Percentiles rank a stretch among this genome's conserved stretches.
These are phyloP conservation scores for Dryococelus australis DNA, from an alignment of 2,888 invertebrate species.

Conservation along the genomic window DNA sequence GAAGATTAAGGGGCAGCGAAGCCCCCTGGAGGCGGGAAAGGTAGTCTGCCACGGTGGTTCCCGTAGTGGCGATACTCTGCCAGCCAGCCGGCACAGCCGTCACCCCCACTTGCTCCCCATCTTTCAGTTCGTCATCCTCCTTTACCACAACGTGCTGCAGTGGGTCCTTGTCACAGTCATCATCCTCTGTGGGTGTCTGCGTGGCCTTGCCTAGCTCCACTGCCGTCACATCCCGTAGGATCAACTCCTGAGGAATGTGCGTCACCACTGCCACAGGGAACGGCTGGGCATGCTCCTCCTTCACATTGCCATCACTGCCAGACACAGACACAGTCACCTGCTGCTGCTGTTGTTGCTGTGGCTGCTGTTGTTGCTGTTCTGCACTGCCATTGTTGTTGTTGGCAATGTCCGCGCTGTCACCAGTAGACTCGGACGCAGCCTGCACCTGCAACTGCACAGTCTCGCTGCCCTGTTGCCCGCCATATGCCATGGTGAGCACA, in stretches of 20 bases:
- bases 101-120: slow-evolving; percentile 50
- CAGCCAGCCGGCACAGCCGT: slow-evolving; percentile 63
- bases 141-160: slow-evolving; percentile 55
- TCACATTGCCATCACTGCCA: slow-evolving; percentile 30
- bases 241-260: slow-evolving; percentile 50
- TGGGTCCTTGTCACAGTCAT: slow-evolving; percentile 39
- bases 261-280: slow-evolving; percentile 52
- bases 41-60: slow-evolving; percentile 62
- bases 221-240: slow-evolving; percentile 42
- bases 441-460: slow-evolving; percentile 49
- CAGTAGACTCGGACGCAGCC: slow-evolving; percentile 35
- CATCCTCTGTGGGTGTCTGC: slow-evolving; percentile 1
- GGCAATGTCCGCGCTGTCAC: slow-evolving; percentile 39
- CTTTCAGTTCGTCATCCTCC: slow-evolving; percentile 57
- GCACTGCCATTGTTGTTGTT: slow-evolving; percentile 42
- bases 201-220: slow-evolving; percentile 37
- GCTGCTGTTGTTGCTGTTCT: slow-evolving; percentile 50
- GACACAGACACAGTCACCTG: background rate
- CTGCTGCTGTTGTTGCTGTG: slow-evolving; percentile 51
- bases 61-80: slow-evolving; percentile 62
- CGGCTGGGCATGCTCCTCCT: slow-evolving; percentile 44
- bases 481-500: slow-evolving; percentile 78
- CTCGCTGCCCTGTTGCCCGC: slow-evolving; percentile 65
- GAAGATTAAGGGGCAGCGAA: slow-evolving; percentile 65
- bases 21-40: slow-evolving; percentile 62